phyloP scores from a whole-genome alignment of 2,888 invertebrate genomes.

The Branchellion lobata region DNA sequence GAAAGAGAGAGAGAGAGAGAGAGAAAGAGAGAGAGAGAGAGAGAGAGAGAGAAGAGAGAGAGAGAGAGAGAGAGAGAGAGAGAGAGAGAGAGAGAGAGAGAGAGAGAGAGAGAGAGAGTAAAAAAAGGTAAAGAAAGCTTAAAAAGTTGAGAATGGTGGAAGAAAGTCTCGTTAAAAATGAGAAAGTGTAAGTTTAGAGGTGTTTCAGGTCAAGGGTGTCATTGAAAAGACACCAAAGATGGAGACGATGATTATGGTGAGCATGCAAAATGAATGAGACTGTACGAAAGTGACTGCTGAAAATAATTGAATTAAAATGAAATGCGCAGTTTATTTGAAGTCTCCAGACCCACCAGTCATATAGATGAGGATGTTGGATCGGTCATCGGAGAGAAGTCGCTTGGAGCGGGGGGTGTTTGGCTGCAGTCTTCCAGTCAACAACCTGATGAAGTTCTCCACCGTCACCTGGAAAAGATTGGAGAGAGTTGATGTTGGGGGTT shows the following conservation, averaged over 20 bases:
- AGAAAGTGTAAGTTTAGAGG: no score
- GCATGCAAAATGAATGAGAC: no score
- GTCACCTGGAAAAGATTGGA: no score
- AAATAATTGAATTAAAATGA: no score
- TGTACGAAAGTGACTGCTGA: no score
- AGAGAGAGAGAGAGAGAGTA: conserved; percentile 28
- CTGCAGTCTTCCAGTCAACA: conserved; percentile 87
- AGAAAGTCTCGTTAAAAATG: no score
- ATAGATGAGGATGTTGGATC: conserved; percentile 87
- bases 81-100: conserved; percentile 31
- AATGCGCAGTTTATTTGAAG: no score
- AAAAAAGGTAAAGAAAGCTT: no score
- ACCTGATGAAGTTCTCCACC: conserved; percentile 94
- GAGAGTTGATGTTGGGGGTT: no score
- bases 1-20: neutral
- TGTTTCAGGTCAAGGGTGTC: no score
- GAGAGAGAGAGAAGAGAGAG: neutral
- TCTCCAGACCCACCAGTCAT: conserved; percentile 76
- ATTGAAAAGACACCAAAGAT: no score
- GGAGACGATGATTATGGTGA: no score
- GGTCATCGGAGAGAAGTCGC: conserved; percentile 86
- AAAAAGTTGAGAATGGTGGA: neutral
- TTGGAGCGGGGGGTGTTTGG: conserved; percentile 92
- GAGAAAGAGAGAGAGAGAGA: neutral
- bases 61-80: neutral